phyloP scores from a whole-genome alignment of 2,797 vertebrate species.

The Euphonia xanthogaster region DNA sequence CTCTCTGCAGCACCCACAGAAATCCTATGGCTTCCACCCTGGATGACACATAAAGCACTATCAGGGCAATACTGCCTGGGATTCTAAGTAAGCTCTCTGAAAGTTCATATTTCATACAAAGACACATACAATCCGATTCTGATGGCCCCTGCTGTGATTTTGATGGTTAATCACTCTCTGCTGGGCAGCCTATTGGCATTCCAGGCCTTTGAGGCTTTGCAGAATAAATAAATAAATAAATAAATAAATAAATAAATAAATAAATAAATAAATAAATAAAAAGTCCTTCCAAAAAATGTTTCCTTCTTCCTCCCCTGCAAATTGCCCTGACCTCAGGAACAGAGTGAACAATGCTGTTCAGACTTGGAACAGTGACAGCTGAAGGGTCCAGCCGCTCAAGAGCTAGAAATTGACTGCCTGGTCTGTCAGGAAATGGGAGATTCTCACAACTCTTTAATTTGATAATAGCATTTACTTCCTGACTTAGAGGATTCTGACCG shows the following conservation, averaged over 20 bases:
- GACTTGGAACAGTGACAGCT: conserved; percentile 48
- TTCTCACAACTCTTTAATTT: conserved; percentile 45
- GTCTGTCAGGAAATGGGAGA: conserved; percentile 48
- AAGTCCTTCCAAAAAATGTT: neutral
- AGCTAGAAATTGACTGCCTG: neutral
- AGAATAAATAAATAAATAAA: neutral
- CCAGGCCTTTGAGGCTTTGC: neutral
- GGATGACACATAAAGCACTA: neutral
- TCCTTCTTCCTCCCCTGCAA: conserved; percentile 53
- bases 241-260: neutral
- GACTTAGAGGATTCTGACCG: conserved; percentile 21
- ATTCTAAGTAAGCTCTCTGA: neutral
- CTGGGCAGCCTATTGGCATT: neutral
- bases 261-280: neutral
- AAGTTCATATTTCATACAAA: neutral
- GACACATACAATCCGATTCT: neutral
- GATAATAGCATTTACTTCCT: conserved; percentile 48
- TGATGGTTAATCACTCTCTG: neutral
- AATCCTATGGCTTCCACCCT: neutral
- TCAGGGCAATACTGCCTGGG: neutral
- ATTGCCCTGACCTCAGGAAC: conserved; percentile 56
- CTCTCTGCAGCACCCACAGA: neutral
- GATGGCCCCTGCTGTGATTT: neutral
- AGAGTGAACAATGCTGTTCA: conserved; percentile 53
- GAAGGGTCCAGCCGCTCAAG: neutral